A percentile compares a stretch with the other conserved stretches of the same genome.
phyloP scores from a whole-genome alignment of 1,140 invertebrate species.

The Periplaneta americana region DNA sequence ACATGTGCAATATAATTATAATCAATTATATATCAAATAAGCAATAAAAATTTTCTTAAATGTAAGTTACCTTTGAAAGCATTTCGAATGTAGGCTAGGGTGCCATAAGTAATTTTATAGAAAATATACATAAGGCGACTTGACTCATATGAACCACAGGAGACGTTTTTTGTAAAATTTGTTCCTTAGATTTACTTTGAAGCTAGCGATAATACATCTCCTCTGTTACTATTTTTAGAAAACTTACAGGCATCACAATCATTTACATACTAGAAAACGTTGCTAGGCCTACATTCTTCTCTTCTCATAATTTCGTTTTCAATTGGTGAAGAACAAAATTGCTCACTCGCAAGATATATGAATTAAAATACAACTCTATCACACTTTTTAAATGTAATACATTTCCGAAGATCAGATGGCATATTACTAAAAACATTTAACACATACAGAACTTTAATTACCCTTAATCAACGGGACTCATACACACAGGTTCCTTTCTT shows the following conservation, averaged over 20 bases:
- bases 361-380: neutral
- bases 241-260: neutral
- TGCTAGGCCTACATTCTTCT: neutral
- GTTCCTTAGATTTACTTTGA: neutral
- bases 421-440: neutral
- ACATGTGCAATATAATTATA: no score
- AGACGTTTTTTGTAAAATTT: neutral
- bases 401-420: neutral
- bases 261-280: neutral
- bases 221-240: neutral
- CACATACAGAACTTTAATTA: conserved; percentile 1
- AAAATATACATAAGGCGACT: neutral
- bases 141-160: neutral
- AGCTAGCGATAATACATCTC: neutral
- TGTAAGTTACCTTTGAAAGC: no score
- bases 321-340: neutral
- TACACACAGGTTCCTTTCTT: conserved; percentile 3
- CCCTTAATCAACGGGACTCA: conserved; percentile 16
- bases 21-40: no score
- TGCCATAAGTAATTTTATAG: neutral
- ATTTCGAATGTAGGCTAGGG: neutral
- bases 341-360: neutral
- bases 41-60: no score
- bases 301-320: neutral
- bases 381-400: neutral